phyloP scores from a whole-genome alignment of 2,797 vertebrate species.

The Choloepus didactylus region DNA sequence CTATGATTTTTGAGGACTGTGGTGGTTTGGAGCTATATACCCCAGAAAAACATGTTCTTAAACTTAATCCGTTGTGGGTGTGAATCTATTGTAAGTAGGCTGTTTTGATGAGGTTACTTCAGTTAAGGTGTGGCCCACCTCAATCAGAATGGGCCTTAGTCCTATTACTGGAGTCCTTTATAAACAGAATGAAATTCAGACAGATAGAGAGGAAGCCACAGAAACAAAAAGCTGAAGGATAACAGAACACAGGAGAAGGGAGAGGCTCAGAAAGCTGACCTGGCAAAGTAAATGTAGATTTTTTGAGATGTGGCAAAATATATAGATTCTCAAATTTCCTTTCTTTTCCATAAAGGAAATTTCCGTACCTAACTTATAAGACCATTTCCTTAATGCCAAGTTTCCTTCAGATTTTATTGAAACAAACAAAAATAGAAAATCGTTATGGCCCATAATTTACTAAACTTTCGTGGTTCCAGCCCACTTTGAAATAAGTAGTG shows the following conservation, averaged over 20 bases:
- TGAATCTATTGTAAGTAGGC: no score
- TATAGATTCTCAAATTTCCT: background rate
- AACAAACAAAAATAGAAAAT: conserved; percentile 21
- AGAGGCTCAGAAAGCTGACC: background rate
- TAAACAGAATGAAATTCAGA: no score
- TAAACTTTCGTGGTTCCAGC: background rate
- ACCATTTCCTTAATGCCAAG: conserved; percentile 5
- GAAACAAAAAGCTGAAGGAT: no score
- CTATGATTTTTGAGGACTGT: background rate
- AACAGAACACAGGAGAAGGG: no score
- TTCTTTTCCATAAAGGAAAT: conserved; percentile 30
- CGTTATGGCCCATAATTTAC: background rate
- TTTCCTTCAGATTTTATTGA: conserved; percentile 22
- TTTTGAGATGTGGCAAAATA: conserved; percentile 38
- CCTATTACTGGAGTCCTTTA: no score
- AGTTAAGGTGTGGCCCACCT: no score
- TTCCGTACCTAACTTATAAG: background rate
- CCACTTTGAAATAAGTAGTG: conserved; percentile 10
- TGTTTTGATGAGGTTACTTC: no score
- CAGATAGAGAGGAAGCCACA: no score
- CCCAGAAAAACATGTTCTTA: no score
- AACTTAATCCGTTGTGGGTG: no score
- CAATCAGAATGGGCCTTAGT: no score
- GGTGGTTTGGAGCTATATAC: no score
- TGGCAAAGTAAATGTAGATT: background rate